phyloP scores from a whole-genome alignment of 2,113 vertebrate species.

The Vireo altiloquus region DNA sequence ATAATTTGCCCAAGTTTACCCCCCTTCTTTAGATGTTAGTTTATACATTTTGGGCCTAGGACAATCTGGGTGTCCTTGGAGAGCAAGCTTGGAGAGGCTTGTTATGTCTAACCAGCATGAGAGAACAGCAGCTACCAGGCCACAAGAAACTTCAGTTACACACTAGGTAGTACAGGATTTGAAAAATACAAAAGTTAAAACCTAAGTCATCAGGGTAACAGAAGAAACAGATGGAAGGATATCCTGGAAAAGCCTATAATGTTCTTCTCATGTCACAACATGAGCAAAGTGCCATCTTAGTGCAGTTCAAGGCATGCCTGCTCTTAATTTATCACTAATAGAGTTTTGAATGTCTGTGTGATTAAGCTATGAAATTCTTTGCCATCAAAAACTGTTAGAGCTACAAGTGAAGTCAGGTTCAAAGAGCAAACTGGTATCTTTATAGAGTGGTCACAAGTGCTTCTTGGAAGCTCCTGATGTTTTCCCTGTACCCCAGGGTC shows the following conservation, averaged over 20 bases:
- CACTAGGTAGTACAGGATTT: no score
- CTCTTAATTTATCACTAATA: neutral
- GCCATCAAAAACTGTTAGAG: neutral
- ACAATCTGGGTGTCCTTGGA: no score
- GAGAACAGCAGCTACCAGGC: no score
- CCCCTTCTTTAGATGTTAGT: no score
- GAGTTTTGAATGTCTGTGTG: neutral
- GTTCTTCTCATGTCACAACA: neutral
- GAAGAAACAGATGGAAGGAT: neutral
- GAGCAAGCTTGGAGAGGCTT: no score
- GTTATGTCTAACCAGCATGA: no score
- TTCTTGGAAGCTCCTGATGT: neutral
- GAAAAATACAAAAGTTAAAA: no score
- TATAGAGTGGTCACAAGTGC: neutral
- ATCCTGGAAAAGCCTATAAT: neutral
- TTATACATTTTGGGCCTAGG: no score
- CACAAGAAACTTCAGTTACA: no score
- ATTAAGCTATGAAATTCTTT: neutral
- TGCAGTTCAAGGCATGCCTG: neutral
- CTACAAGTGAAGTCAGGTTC: neutral
- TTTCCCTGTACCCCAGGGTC: accelerated
- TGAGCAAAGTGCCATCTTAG: neutral
- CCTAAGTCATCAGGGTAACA: neutral
- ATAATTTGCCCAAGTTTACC: no score
- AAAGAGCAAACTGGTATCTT: neutral